These are phyloP conservation scores for Delphinapterus leucas DNA, from an alignment of 2,113 vertebrate species.

Conservation along the genomic window DNA sequence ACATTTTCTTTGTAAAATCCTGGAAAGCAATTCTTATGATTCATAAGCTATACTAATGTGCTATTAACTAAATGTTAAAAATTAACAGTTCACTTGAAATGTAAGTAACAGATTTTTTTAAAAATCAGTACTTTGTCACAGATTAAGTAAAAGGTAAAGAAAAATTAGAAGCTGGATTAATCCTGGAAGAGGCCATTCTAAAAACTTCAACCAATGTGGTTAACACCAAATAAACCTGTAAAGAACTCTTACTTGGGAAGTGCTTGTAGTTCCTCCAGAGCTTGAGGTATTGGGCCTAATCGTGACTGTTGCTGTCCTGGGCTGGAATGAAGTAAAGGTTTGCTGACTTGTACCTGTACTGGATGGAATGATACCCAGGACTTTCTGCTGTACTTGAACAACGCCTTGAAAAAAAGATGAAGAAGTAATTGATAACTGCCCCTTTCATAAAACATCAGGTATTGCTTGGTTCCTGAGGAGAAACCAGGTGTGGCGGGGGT, in stretches of 20 bases:
- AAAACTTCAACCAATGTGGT: neutral
- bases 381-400: slow-evolving; percentile 94
- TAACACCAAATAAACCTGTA: neutral
- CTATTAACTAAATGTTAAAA: neutral
- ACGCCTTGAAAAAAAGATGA: slow-evolving; percentile 81
- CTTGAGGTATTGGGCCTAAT: slow-evolving; percentile 90
- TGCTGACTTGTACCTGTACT: slow-evolving; percentile 91
- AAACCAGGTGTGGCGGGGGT: slow-evolving; percentile 66
- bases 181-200: neutral
- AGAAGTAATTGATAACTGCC: slow-evolving; percentile 50
- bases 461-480: slow-evolving; percentile 52
- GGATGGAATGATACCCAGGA: slow-evolving; percentile 95
- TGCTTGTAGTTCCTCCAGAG: slow-evolving; percentile 80
- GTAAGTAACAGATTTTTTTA: neutral
- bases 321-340: slow-evolving; percentile 96
- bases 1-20: neutral
- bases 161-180: neutral
- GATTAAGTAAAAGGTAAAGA: neutral
- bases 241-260: slow-evolving; percentile 85
- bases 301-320: slow-evolving; percentile 92
- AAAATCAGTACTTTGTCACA: neutral
- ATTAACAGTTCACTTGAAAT: neutral
- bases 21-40: neutral
- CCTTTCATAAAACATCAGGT: neutral
- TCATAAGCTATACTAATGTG: neutral